phyloP scores from a whole-genome alignment of 1,140 invertebrate genomes.

The Hyphantria cunea region DNA sequence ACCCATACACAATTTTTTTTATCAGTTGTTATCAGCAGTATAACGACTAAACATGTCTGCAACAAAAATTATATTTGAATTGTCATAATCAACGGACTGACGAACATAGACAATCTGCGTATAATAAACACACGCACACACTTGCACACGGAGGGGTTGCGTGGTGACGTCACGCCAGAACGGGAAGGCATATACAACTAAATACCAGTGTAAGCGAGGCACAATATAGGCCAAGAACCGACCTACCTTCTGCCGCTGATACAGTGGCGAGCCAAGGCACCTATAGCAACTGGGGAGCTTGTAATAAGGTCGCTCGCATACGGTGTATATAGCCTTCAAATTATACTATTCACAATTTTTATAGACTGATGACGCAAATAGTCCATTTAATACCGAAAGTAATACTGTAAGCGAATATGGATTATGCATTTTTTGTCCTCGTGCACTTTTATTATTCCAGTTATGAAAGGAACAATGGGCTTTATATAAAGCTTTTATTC shows the following conservation, averaged over 20 bases:
- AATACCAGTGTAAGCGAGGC: conserved; percentile 36
- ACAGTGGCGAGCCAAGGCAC: conserved; percentile 54
- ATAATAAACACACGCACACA: conserved; percentile 48
- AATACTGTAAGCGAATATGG: no score
- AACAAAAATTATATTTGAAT: conserved; percentile 46
- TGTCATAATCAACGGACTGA: conserved; percentile 54
- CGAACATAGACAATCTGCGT: conserved; percentile 46
- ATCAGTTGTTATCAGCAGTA: no score
- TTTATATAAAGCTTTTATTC: no score
- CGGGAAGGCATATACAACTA: conserved; percentile 35
- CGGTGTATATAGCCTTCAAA: conserved; percentile 39
- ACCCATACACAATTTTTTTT: no score
- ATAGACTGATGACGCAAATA: conserved; percentile 28
- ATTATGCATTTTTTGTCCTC: no score
- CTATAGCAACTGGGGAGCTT: conserved; percentile 58
- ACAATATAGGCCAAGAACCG: conserved; percentile 74
- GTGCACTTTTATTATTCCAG: no score
- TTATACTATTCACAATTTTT: conserved; percentile 38
- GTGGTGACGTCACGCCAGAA: conserved; percentile 66
- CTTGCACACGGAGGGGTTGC: conserved; percentile 46
- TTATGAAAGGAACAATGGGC: no score
- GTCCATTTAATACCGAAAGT: conserved; percentile 3
- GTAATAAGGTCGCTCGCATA: conserved; percentile 58
- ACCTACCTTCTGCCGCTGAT: conserved; percentile 61
- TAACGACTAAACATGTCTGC: no score